Conservation (phyloP, 2,797 vertebrate genomes). For the Lithobates pipiens region DNA sequence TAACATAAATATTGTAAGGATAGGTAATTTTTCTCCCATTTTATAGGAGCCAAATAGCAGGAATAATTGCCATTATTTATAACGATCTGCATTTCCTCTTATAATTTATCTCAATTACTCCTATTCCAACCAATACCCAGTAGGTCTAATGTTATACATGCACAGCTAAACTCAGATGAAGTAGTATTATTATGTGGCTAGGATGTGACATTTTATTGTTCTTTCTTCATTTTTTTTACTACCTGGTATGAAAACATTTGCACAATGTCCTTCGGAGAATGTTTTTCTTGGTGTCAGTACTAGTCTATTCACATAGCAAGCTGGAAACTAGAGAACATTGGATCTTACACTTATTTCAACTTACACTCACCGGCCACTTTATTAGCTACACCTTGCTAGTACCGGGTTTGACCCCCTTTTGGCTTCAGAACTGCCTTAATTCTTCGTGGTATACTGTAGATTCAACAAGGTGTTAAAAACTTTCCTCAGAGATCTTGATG, state of each 20-base stretch:
- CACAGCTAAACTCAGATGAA: neutral
- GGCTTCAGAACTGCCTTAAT: too few relatives aligned
- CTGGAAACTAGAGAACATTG: conserved; percentile 9
- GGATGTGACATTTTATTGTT: neutral
- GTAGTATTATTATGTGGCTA: conserved; percentile 13
- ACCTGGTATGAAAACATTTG: neutral
- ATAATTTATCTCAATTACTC: conserved; percentile 43
- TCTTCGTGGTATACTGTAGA: too few relatives aligned
- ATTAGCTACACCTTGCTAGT: too few relatives aligned
- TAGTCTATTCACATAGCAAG: neutral
- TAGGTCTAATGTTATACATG: neutral
- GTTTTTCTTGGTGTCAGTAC: neutral
- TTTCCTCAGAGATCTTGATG: too few relatives aligned
- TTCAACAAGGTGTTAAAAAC: too few relatives aligned
- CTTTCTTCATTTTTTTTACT: neutral
- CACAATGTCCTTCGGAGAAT: neutral
- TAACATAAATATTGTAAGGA: conserved; percentile 38
- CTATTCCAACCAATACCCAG: neutral
- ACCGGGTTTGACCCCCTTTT: too few relatives aligned
- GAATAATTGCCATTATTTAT: conserved; percentile 43
- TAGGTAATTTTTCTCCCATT: conserved; percentile 19
- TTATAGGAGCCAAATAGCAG: conserved; percentile 27
- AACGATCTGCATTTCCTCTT: conserved; percentile 4
- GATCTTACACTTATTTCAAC: neutral
- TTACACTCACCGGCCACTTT: too few relatives aligned